Evolutionary conservation across 2,888 invertebrate species (phyloP).

Genomic region (Cephus sareptanus): DNA sequence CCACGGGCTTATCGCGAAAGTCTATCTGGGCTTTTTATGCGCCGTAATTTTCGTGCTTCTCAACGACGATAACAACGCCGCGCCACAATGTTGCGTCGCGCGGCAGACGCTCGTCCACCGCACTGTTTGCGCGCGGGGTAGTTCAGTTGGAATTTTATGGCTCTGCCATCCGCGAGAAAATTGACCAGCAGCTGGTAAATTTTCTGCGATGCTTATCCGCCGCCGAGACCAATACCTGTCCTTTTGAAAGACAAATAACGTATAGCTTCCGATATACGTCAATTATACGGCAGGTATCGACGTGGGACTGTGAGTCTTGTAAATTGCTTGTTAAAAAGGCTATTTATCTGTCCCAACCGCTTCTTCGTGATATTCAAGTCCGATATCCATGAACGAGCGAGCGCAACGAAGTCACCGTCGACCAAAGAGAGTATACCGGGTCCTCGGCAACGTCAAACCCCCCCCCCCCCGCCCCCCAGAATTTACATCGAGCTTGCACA

Average conservation of each 20-base stretch:
- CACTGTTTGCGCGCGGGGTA: not conserved
- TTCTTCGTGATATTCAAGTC: not conserved
- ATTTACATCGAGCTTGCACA: constrained; percentile 3
- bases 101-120: not conserved
- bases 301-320: not conserved
- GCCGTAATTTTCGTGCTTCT: not conserved
- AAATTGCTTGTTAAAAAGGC: not conserved
- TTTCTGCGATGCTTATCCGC: not conserved
- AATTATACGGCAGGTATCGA: not conserved
- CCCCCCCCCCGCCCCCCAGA: not conserved
- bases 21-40: not conserved
- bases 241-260: not conserved
- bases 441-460: not conserved
- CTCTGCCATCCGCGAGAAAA: not conserved
- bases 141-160: not conserved
- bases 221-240: not conserved
- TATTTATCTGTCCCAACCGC: not conserved
- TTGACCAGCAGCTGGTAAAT: not conserved
- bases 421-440: not conserved
- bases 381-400: not conserved
- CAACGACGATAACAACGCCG: not conserved
- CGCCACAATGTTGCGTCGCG: not conserved
- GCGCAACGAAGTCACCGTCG: not conserved
- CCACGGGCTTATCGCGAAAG: not conserved
- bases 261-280: not conserved